Base-by-base conservation (phyloP, 2,113 vertebrate genomes). In the Stegostoma tigrinum region DNA sequence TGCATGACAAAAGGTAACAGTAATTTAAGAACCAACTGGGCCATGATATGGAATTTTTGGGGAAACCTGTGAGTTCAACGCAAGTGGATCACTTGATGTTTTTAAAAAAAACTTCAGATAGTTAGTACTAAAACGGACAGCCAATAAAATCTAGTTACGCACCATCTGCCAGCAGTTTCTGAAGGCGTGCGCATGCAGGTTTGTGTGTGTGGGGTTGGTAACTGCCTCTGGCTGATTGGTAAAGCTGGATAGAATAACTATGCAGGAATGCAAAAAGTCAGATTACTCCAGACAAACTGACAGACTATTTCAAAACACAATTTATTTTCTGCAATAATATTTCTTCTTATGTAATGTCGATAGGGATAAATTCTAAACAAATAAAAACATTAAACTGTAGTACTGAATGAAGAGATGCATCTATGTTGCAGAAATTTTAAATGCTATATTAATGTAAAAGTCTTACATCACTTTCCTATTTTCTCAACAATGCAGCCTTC, bases 351-450 rank as follows among this genome's bases (percentile, higher is more conserved):
- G 61, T 68, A 67, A 94, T 67, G 64, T 3, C 30, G 67, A 70
- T 45, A 68, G 64, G 72, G 38, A 21, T 94, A 45, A 23, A 24
- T 94, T 24, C 66, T 95, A 70, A 27, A 45, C 23, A 68, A 94
- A 21, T 94, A 45, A 68, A 95, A 95, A 95, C 67, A 30, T 95
- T 38, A 70, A 70, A 95, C 67, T 95, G 23, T 89, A 55, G 48
- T 42, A 72, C 38, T 68, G 45, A 72, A 70, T 95, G 64, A 68
- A 72, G 45, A 87, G 19, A 93, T 68, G n/a, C 30, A 45, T 21
- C 6, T 38, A 95, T 30, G 70, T 68, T 95, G 68, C 24, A 95
- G 68, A 45, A 30, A 94, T 94, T 94, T 48, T 42, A 42, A 42
- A 38, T 83, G 21, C 23, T 83, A 21, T 45, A 78, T 78, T 94